Evolutionary conservation across 2,113 vertebrate genomes (phyloP).

Genomic region (Periophthalmodon schlosseri): DNA sequence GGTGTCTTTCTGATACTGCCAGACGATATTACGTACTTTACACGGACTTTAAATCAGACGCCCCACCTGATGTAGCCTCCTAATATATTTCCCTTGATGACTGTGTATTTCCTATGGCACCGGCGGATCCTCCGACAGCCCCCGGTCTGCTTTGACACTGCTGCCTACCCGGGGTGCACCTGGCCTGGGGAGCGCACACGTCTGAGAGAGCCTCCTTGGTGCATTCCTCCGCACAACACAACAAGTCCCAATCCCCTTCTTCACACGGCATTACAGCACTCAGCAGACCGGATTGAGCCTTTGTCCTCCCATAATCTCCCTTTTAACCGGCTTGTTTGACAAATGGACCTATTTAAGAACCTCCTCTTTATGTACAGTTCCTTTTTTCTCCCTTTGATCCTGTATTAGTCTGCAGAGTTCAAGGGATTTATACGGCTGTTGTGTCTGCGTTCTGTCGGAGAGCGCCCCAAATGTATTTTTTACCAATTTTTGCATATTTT

Average conservation of each 20-base stretch:
- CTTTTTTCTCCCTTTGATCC: constrained; percentile 50
- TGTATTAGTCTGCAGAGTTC: constrained; percentile 66
- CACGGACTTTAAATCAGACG: neutral
- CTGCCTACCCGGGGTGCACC: constrained; percentile 68
- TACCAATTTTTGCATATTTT: neutral
- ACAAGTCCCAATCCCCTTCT: constrained; percentile 78
- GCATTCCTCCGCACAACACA: constrained; percentile 66
- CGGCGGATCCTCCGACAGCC: neutral
- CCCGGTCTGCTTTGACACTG: neutral
- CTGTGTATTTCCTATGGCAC: neutral
- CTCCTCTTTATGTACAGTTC: constrained; percentile 52
- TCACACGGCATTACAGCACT: constrained; percentile 77
- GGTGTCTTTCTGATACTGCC: too few species aligned
- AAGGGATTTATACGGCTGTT: constrained; percentile 25
- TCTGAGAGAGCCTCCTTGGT: constrained; percentile 60
- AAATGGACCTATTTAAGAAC: constrained; percentile 74
- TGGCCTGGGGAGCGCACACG: constrained; percentile 70
- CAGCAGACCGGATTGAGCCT: constrained; percentile 77
- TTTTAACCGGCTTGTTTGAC: constrained; percentile 79
- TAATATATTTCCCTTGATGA: neutral
- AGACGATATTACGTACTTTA: neutral
- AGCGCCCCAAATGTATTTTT: too few species aligned
- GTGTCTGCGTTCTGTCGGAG: neutral
- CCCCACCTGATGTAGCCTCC: too few species aligned
- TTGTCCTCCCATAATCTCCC: constrained; percentile 78